Conservation (phyloP, 1,140 invertebrate species). For the Mylabris phalerata region DNA sequence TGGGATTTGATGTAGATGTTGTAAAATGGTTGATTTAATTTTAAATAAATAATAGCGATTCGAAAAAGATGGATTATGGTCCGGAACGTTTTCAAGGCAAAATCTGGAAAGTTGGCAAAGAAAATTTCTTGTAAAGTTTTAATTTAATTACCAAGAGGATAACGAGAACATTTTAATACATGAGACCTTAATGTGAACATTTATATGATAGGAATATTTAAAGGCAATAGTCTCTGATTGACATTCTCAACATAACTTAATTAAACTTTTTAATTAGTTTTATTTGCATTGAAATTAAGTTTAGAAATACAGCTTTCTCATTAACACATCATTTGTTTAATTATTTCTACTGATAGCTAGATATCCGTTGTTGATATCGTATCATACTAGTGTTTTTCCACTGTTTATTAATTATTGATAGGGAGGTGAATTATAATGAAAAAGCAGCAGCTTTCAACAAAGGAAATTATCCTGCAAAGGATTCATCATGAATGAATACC, state of each 20-base stretch:
- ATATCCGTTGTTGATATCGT: too few relatives aligned
- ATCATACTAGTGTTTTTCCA: too few relatives aligned
- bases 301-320: conserved; percentile 11
- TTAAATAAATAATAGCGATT: too few relatives aligned
- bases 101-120: background rate
- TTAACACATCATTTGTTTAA: conserved; percentile 12
- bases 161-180: conserved; percentile 14
- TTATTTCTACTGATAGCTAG: background rate
- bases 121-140: conserved; percentile 8
- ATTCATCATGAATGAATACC: too few relatives aligned
- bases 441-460: too few relatives aligned
- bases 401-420: too few relatives aligned
- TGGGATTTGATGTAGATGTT: too few relatives aligned
- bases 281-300: conserved; percentile 30
- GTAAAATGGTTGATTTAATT: too few relatives aligned
- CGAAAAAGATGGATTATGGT: too few relatives aligned
- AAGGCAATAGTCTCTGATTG: conserved; percentile 17
- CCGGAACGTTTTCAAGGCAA: too few relatives aligned
- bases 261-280: conserved; percentile 33
- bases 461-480: too few relatives aligned
- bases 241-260: conserved; percentile 23
- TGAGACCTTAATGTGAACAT: conserved; percentile 8
- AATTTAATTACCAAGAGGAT: conserved; percentile 14
- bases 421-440: too few relatives aligned
- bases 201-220: conserved; percentile 14